Evolutionary conservation across 2,888 invertebrate genomes (phyloP).

Genomic region (Lacanobia oleracea): DNA sequence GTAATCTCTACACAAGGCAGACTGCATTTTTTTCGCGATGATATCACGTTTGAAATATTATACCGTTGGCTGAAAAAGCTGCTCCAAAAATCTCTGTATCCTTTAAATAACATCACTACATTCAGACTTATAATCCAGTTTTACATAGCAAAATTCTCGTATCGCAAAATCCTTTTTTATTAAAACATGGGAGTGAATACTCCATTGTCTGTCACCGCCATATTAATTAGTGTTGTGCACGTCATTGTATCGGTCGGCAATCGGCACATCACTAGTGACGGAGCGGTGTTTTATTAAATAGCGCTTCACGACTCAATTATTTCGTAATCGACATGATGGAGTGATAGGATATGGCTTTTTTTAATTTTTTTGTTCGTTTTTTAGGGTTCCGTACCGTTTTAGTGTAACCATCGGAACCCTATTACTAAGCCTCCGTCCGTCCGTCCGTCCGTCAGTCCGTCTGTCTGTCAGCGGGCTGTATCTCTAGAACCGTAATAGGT

Average conservation of each 20-base stretch:
- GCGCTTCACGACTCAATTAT: constrained; percentile 47
- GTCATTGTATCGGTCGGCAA: constrained; percentile 27
- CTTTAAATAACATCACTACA: neutral
- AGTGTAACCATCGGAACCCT: too few species aligned
- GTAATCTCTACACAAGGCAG: neutral
- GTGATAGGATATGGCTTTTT: constrained; percentile 24
- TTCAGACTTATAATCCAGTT: neutral
- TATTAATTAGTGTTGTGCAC: constrained; percentile 52
- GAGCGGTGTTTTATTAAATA: constrained; percentile 54
- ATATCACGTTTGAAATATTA: neutral
- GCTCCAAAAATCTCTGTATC: neutral
- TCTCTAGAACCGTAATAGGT: too few species aligned
- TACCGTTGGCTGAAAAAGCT: neutral
- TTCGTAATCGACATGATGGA: constrained; percentile 44
- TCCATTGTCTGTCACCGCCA: constrained; percentile 31
- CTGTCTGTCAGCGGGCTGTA: too few species aligned
- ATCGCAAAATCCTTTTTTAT: neutral
- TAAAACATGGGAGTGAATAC: constrained; percentile 16
- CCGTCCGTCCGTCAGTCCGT: too few species aligned
- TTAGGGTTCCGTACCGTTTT: too few species aligned
- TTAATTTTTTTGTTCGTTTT: constrained; percentile 1
- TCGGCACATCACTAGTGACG: constrained; percentile 45
- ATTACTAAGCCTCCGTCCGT: too few species aligned
- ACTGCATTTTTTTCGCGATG: neutral
- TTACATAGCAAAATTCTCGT: neutral